Conservation (phyloP, 2,797 vertebrate genomes). For the Eptatretus atami region DNA sequence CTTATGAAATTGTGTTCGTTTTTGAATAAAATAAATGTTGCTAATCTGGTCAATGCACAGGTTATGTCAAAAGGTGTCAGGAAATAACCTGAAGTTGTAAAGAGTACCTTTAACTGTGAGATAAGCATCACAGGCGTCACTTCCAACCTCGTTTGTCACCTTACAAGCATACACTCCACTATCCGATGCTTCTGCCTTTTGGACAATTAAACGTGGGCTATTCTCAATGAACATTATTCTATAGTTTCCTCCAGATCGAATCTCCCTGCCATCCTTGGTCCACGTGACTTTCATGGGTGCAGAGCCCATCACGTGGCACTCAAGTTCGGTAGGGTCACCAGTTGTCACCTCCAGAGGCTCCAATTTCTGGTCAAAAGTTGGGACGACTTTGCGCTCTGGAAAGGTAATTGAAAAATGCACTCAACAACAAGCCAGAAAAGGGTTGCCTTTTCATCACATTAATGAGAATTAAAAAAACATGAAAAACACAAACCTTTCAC, state of each 20-base stretch:
- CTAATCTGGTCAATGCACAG: too few species aligned
- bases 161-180: slow-evolving; percentile 64
- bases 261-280: slow-evolving; percentile 89
- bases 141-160: slow-evolving; percentile 63
- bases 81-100: too few species aligned
- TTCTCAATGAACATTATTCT: slow-evolving; percentile 52
- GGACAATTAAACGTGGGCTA: slow-evolving; percentile 38
- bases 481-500: neutral
- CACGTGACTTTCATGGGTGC: slow-evolving; percentile 59
- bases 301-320: slow-evolving; percentile 62
- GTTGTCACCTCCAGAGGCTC: slow-evolving; percentile 44
- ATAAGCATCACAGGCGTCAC: slow-evolving; percentile 64
- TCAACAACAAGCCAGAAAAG: too few species aligned
- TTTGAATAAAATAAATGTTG: too few species aligned
- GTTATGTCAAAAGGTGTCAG: too few species aligned
- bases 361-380: slow-evolving; percentile 59
- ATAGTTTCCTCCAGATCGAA: slow-evolving; percentile 67
- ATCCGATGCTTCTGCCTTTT: slow-evolving; percentile 65
- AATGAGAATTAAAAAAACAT: too few species aligned
- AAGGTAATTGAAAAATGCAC: too few species aligned
- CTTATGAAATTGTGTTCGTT: too few species aligned
- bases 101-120: slow-evolving; percentile 74
- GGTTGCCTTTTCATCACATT: too few species aligned
- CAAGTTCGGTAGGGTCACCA: slow-evolving; percentile 56
- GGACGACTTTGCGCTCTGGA: slow-evolving; percentile 59